phyloP scores from a whole-genome alignment of 2,797 vertebrate species.

The Crypturellus tataupa region DNA sequence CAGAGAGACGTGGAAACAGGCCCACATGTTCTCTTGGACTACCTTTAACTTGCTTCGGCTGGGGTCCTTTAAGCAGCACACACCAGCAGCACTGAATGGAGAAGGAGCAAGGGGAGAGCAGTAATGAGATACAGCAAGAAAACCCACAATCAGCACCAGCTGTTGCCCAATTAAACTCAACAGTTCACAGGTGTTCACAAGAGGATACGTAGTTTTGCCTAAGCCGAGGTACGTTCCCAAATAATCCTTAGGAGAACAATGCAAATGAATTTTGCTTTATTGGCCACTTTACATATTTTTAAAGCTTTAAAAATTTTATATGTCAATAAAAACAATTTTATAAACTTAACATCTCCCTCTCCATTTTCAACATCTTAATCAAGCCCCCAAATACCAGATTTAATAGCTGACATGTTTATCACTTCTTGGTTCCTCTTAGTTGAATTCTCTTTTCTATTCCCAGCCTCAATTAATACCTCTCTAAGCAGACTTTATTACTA shows the following conservation, averaged over 20 bases:
- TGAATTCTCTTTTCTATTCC: background rate
- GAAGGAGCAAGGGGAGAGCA: conserved; percentile 60
- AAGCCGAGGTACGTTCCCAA: conserved; percentile 50
- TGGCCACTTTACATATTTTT: conserved; percentile 18
- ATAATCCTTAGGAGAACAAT: conserved; percentile 53
- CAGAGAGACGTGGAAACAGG: conserved; percentile 47
- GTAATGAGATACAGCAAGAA: conserved; percentile 77
- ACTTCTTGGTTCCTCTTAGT: background rate
- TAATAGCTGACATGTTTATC: background rate
- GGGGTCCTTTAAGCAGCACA: conserved; percentile 42
- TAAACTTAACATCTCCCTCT: background rate
- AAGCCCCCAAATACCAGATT: background rate
- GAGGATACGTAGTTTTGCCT: conserved; percentile 56
- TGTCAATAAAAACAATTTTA: background rate
- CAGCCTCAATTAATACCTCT: background rate
- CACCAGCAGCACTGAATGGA: conserved; percentile 41
- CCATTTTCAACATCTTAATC: conserved; percentile 10
- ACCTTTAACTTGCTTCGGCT: conserved; percentile 56
- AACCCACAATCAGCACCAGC: conserved; percentile 78
- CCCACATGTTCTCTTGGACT: conserved; percentile 34
- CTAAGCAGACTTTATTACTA: background rate
- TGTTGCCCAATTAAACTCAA: conserved; percentile 80
- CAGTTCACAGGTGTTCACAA: conserved; percentile 79
- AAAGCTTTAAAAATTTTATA: background rate
- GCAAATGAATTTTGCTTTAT: conserved; percentile 39